Evolutionary conservation across 2,113 vertebrate genomes (phyloP), one percentile per base, ranked within the genome.

Genomic region (Crypturellus undulatus): DNA sequence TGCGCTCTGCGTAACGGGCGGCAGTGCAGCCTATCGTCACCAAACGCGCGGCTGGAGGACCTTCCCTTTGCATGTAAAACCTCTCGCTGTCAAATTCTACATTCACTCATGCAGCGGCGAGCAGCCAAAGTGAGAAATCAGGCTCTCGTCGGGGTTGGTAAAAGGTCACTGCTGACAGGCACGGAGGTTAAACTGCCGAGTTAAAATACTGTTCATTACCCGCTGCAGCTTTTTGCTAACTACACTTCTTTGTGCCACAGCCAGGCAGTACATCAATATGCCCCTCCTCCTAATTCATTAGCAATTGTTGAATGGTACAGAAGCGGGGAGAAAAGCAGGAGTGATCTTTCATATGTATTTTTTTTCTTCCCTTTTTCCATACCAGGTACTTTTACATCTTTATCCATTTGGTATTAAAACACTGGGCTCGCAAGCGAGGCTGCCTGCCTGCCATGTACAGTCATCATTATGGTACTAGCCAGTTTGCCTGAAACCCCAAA

Each of bases 131-230:
- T 98, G 98, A 99, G 98, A 99, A 99, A 99, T 99, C 98, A 98
- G 98, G 98, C 98, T 99, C 98, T 99, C 98, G 97, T 98, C 96
- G 99, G 99, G 99, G 99, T 99, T 99, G 99, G 98, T 98, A 98
- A 99, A 99, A 99, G 99, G 99, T 99, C 99, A 99, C 97, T 97
- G 96, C 98, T 99, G 99, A 99, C 99, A 99, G 99, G 98, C 99
- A 98, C 59, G 91, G 98, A 99, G 99, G 99, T 99, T 99, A 99
- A 99, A 99, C 98, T 99, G 98, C 99, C 96, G 98, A 99, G 98
- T 99, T 99, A 99, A 99, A 99, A 99, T 99, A 99, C 99, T 99
- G 99, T 99, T 99, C 99, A 99, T 99, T 99, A 99, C 98, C 98
- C 98, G 98, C 97, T 96, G 96, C 98, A 98, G 98, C 98, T 98